Base-by-base conservation (phyloP, 1,140 invertebrate genomes). In the Drosophila rhopaloa region DNA sequence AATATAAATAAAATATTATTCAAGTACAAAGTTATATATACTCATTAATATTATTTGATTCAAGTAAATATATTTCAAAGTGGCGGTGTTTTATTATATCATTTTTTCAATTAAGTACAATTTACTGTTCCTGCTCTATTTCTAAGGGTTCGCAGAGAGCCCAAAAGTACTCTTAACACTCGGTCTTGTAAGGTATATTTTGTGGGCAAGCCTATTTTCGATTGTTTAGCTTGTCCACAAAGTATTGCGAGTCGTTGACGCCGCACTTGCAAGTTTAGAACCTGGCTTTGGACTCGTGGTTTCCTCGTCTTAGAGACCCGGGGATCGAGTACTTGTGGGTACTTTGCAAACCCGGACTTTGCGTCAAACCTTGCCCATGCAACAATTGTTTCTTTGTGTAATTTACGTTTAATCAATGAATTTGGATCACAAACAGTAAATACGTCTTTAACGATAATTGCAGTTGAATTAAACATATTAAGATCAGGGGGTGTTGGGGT, bases 1-100 rank as follows among this genome's bases (percentile, higher is more conserved):
- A 83, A 90, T 90, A 91, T 86, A 91, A 91, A 91, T 91, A 91
- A 91, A 91, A 88, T 90, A 90, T 91, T 91, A 91, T 91, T 91
- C 88, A 91, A 91, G 88, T 91, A 91, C 88, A 91, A 91, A 91
- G 88, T 91, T 91, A 90, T 91, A 89, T 79, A 88, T 91, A 91
- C 80, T 90, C 78, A 85, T 89, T 89, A 91, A 84, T 88, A 84
- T 86, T 86, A 86, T 86, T 79, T 88, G 86, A 89, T 89, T 88
- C 80, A 88, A 91, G 88, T 89, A 89, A 84, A 88, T 91, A 83
- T 77, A 86, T 83, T 84, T 91, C 72, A 76, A 81, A 88, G 74
- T 91, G 78, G 88, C 62, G 83, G 61, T 90, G 60, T 85, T 55
- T 76, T 74, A 66, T 53, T 81, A 35, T 85, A 57, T 67, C 38